Evolutionary conservation across 2,113 vertebrate species (phyloP).

Genomic region (Phasianus colchicus): DNA sequence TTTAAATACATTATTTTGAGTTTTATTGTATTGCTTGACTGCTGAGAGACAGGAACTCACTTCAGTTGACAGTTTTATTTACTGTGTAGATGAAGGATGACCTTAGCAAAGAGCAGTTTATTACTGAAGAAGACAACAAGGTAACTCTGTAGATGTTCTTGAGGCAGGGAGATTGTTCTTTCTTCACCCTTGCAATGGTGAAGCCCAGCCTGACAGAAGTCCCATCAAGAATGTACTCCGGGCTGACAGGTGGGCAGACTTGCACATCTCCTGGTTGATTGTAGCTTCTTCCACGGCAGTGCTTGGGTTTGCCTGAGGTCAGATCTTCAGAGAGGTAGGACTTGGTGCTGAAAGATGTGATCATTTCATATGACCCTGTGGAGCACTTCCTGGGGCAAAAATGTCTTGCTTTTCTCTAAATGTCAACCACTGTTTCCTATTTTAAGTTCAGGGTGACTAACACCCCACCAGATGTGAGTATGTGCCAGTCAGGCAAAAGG

Average conservation of each 20-base stretch:
- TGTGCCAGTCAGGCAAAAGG: neutral
- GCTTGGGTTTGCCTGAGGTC: neutral
- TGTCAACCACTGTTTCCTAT: neutral
- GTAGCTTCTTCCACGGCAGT: neutral
- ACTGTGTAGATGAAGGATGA: slow-evolving; percentile 33
- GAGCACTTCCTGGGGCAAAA: neutral
- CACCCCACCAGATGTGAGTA: accelerated
- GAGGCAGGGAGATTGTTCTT: neutral
- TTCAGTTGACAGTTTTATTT: slow-evolving; percentile 41
- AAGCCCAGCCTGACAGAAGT: neutral
- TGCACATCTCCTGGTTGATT: neutral
- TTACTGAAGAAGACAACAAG: neutral
- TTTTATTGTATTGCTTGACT: slow-evolving; percentile 29
- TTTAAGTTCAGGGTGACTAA: neutral
- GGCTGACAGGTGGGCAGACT: neutral
- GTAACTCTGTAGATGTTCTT: neutral
- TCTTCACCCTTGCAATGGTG: neutral
- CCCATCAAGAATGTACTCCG: neutral
- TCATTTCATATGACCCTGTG: accelerated
- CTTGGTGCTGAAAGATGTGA: neutral
- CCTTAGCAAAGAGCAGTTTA: slow-evolving; percentile 27
- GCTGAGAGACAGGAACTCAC: slow-evolving; percentile 36
- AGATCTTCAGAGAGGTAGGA: neutral
- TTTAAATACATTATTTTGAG: neutral
- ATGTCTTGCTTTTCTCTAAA: neutral